Evolutionary conservation across 2,797 vertebrate species (phyloP).

Genomic region (Smutsia gigantea): DNA sequence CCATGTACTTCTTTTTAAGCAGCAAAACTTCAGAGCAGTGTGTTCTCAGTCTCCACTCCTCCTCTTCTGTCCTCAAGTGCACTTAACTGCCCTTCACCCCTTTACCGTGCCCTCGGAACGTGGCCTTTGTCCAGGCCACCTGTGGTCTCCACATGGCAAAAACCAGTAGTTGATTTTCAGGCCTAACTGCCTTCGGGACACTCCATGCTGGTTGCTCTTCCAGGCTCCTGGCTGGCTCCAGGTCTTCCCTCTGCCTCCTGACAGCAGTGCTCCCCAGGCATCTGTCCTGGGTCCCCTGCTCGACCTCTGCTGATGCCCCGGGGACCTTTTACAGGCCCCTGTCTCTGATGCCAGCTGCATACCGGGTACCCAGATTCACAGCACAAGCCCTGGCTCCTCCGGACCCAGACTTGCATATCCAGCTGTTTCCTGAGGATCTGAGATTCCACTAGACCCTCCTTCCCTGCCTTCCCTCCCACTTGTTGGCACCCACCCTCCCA

Average conservation of each 20-base stretch:
- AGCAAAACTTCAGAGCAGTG: too few species aligned
- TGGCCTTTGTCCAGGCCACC: background rate
- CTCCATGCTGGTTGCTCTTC: background rate
- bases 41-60: too few species aligned
- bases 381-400: background rate
- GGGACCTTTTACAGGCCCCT: background rate
- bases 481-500: fast-evolving
- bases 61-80: background rate
- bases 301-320: background rate
- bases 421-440: background rate
- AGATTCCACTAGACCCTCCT: fast-evolving
- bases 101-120: background rate
- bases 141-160: background rate
- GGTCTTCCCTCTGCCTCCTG: too few species aligned
- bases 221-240: fast-evolving
- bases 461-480: background rate
- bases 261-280: fast-evolving
- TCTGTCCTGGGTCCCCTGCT: background rate
- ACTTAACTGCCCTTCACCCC: background rate
- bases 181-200: fast-evolving
- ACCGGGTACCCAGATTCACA: too few species aligned
- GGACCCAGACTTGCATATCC: fast-evolving
- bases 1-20: too few species aligned
- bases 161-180: background rate
- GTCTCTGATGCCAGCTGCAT: too few species aligned